Evolutionary conservation across 2,888 invertebrate genomes (phyloP).

Genomic region (Apodemia zela): DNA sequence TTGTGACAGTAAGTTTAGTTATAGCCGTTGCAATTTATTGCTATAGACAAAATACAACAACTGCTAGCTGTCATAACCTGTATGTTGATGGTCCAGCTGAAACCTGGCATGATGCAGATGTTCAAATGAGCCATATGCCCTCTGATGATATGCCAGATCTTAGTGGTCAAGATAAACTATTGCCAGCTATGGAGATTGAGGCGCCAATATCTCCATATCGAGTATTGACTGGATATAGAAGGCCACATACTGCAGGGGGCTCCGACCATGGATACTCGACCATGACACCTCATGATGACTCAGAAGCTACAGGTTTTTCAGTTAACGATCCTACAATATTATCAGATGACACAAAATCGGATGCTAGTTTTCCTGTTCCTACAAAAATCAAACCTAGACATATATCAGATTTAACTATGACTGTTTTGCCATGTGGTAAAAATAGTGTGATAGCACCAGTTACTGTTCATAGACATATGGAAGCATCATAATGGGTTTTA

Average conservation of each 20-base stretch:
- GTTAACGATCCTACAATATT: constrained; percentile 82
- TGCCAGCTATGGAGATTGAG: constrained; percentile 81
- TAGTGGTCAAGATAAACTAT: constrained; percentile 83
- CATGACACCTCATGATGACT: constrained; percentile 95
- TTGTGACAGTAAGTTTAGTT: constrained; percentile 89
- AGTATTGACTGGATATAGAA: constrained; percentile 89
- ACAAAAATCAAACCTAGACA: constrained; percentile 16
- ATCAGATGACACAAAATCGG: constrained; percentile 72
- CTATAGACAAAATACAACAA: constrained; percentile 84
- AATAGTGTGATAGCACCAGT: constrained; percentile 89
- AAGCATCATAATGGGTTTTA: constrained; percentile 80
- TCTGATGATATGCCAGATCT: constrained; percentile 84
- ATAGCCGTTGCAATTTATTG: constrained; percentile 92
- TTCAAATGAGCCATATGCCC: constrained; percentile 87
- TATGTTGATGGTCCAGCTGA: constrained; percentile 74
- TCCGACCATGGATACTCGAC: constrained; percentile 98
- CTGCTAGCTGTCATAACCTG: constrained; percentile 72
- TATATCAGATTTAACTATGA: constrained; percentile 56
- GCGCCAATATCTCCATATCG: constrained; percentile 93
- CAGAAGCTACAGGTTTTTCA: constrained; percentile 89
- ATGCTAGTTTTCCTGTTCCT: constrained; percentile 15
- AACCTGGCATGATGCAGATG: constrained; percentile 77
- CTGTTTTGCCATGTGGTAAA: constrained; percentile 76
- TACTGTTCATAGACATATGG: constrained; percentile 93
- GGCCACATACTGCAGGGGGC: constrained; percentile 87